These are phyloP conservation scores for Vombatus ursinus DNA, from an alignment of 2,113 vertebrate species.

Conservation along the genomic window DNA sequence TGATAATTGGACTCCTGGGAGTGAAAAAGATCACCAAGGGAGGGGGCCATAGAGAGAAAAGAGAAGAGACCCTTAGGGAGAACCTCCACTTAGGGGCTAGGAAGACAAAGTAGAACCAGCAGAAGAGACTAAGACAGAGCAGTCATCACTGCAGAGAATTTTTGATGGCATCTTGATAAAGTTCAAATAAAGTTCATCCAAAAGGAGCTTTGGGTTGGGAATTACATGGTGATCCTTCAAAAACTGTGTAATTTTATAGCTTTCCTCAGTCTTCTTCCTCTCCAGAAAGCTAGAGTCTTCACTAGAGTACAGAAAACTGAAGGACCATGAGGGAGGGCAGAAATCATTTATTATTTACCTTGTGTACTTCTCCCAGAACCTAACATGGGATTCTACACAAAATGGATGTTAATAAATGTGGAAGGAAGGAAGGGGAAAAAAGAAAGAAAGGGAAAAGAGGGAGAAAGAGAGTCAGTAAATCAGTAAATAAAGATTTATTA, in stretches of 20 bases:
- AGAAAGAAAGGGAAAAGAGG: too few relatives aligned
- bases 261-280: not conserved
- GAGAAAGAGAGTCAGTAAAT: not conserved
- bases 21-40: not conserved
- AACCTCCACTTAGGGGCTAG: not conserved
- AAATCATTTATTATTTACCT: not conserved
- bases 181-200: not conserved
- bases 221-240: not conserved
- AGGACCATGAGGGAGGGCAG: not conserved
- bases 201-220: not conserved
- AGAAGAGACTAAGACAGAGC: not conserved
- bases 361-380: not conserved
- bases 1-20: not conserved
- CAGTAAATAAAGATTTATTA: not conserved
- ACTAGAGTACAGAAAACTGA: not conserved
- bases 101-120: not conserved
- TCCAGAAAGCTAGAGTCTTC: not conserved
- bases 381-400: not conserved
- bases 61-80: not conserved
- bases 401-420: not conserved
- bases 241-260: not conserved
- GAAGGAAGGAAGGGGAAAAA: not conserved
- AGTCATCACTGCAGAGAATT: not conserved
- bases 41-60: not conserved
- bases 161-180: not conserved